Evolutionary conservation across 1,140 invertebrate species (phyloP), one percentile per base, ranked within the genome.

Genomic region (Drosophila orena): DNA sequence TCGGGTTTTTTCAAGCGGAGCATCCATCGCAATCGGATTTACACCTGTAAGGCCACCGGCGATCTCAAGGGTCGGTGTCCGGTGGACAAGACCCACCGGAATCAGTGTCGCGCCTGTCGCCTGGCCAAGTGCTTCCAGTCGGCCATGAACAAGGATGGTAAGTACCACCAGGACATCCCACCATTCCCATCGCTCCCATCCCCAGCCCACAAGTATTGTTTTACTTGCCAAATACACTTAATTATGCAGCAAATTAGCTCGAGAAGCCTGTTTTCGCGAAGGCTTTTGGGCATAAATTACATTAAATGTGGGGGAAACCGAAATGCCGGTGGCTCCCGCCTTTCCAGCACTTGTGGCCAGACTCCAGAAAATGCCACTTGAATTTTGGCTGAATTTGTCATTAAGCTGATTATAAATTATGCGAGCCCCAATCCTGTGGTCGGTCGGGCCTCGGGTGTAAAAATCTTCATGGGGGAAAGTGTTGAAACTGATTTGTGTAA

Each of bases 81-180:
- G 4, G 97, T 99, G 55, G 98, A 99, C 93, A 99, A 99, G 93
- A 99, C 98, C 0, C 98, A 99, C 91, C 94, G 98, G 40, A 99
- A 99, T 94, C 98, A 99, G 93, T 99, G 98, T 93, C 94, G 98
- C 56, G 98, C 98, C 77, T 99, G 98, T 92, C 94, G 98, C 49
- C 95, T 99, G 22, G 97, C 97, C 84, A 99, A 99, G 94, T 99
- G 98, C 93, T 98, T 99, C 92, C 97, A 98, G 93, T 98, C 97
- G 42, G 97, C 97, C 73, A 99, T 99, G 98, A 99, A 99, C 93
- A 99, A 98, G 95, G 98, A 99, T 94, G 98, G 98, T 99, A 94
- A 97, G 97, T 95, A 61, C 3, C 4, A 22, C 15, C 34, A 7
- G 8, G 12, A 35, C 24, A 42, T 44, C 34, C 43, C 34, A 24